phyloP scores from a whole-genome alignment of 2,888 invertebrate genomes.

The Hybos culiciformis region DNA sequence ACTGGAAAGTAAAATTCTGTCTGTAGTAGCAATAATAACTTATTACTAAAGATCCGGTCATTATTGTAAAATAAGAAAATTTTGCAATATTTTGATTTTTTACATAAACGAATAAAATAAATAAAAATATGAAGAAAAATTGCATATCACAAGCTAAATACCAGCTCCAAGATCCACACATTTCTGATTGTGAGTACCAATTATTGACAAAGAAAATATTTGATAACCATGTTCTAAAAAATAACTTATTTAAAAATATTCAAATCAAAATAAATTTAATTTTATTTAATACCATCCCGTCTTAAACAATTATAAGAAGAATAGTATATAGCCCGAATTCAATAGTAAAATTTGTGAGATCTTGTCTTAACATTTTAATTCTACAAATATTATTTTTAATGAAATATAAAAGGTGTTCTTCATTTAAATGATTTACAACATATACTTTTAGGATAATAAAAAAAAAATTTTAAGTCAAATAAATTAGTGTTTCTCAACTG shows the following conservation, averaged over 20 bases:
- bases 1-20: slow-evolving; percentile 3
- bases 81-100: slow-evolving; percentile 1
- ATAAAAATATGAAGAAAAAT: slow-evolving; percentile 6
- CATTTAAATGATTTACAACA: too few relatives aligned
- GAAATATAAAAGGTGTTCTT: too few relatives aligned
- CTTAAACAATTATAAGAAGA: too few relatives aligned
- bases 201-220: slow-evolving; percentile 9
- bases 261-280: not conserved
- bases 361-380: too few relatives aligned
- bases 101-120: slow-evolving; percentile 6
- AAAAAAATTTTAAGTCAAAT: too few relatives aligned
- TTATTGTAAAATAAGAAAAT: not conserved
- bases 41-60: not conserved
- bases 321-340: too few relatives aligned
- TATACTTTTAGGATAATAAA: too few relatives aligned
- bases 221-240: slow-evolving; percentile 6
- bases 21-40: slow-evolving; percentile 2
- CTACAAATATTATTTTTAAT: too few relatives aligned
- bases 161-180: slow-evolving; percentile 9
- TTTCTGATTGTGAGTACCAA: not conserved
- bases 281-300: too few relatives aligned
- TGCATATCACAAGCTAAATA: slow-evolving; percentile 11
- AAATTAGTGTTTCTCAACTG: too few relatives aligned
- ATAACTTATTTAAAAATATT: not conserved
- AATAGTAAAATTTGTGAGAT: too few relatives aligned